Evolutionary conservation across 2,113 vertebrate species (phyloP).

Genomic region (Micromys minutus): DNA sequence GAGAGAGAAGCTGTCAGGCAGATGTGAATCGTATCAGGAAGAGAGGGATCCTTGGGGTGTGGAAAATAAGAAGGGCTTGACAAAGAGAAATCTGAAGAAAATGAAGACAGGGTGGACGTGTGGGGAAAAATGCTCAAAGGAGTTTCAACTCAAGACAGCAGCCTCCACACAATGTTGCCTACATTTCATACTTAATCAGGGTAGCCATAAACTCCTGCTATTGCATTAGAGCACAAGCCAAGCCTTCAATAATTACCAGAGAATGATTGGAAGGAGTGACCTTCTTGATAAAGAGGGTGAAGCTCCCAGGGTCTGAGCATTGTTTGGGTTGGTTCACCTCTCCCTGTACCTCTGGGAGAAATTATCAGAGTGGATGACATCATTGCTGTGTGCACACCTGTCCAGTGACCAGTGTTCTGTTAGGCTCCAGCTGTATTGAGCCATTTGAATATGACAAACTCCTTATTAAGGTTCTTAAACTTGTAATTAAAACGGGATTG

Average conservation of each 20-base stretch:
- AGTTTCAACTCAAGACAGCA: background rate
- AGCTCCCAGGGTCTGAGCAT: background rate
- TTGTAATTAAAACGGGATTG: conserved; percentile 71
- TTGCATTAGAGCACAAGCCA: background rate
- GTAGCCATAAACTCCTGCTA: too few relatives aligned
- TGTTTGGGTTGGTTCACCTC: background rate
- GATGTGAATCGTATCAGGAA: background rate
- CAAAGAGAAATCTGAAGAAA: background rate
- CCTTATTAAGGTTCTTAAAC: conserved; percentile 60
- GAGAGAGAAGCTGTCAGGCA: background rate
- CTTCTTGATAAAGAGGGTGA: background rate
- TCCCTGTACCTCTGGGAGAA: background rate
- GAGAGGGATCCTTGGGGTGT: background rate
- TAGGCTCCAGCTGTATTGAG: conserved; percentile 36
- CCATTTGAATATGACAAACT: conserved; percentile 55
- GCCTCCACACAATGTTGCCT: background rate
- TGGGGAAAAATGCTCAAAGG: background rate
- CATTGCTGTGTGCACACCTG: background rate
- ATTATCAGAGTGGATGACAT: too few relatives aligned
- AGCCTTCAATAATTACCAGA: background rate
- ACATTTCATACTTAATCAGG: background rate
- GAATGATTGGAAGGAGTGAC: background rate
- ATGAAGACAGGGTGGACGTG: background rate
- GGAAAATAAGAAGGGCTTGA: background rate
- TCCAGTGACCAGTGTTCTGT: background rate